phyloP scores from a whole-genome alignment of 2,888 invertebrate genomes.

The Apotomis capreana region DNA sequence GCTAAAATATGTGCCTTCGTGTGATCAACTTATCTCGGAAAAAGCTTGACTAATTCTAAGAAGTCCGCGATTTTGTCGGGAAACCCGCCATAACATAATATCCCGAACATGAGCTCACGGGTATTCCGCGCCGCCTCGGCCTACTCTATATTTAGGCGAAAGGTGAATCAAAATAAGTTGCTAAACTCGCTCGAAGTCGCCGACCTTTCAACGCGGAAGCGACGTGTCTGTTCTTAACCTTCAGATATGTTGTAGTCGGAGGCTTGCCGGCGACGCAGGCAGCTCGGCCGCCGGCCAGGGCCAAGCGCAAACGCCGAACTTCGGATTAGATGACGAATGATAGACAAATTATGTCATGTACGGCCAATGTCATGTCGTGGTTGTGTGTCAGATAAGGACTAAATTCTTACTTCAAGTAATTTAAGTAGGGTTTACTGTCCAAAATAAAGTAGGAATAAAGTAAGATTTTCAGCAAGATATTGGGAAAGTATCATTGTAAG shows the following conservation, averaged over 20 bases:
- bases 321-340: constrained; percentile 33
- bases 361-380: constrained; percentile 4
- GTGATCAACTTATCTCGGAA: no score
- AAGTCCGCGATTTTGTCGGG: no score
- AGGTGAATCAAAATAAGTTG: constrained; percentile 37
- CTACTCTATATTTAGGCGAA: constrained; percentile 27
- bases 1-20: not conserved
- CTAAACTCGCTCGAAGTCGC: constrained; percentile 47
- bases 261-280: constrained; percentile 18
- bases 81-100: not conserved
- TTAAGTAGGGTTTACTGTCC: no score
- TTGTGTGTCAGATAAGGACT: no score
- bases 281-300: constrained; percentile 14
- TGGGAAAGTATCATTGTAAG: no score
- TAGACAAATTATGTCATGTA: constrained; percentile 20
- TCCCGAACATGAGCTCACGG: not conserved
- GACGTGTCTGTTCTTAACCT: constrained; percentile 56
- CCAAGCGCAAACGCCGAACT: constrained; percentile 21
- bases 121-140: not conserved
- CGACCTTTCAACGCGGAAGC: constrained; percentile 67
- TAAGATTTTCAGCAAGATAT: no score
- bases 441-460: no score
- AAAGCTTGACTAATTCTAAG: no score
- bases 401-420: no score
- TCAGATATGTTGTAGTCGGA: constrained; percentile 44